These are phyloP conservation scores for Augochlora pura DNA, from an alignment of 1,140 invertebrate species.

Conservation along the genomic window DNA sequence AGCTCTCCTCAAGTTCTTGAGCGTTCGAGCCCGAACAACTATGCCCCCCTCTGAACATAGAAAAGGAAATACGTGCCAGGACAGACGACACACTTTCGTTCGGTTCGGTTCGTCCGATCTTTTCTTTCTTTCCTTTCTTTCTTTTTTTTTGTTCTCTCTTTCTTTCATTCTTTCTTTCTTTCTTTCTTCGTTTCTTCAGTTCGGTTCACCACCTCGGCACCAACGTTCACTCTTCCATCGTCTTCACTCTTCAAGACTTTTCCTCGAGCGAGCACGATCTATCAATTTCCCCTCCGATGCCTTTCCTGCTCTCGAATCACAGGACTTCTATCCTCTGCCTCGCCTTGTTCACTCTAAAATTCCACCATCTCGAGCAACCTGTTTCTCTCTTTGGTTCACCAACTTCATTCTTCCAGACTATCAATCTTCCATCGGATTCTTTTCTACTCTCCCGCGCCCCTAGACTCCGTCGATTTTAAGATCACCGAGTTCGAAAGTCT, in stretches of 20 bases:
- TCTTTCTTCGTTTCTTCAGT: not conserved
- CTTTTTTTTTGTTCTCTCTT: not conserved
- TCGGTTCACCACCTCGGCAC: no score
- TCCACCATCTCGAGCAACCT: no score
- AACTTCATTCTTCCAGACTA: no score
- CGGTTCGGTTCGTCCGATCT: not conserved
- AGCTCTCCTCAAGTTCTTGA: conserved; percentile 33
- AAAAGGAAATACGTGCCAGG: conserved; percentile 42
- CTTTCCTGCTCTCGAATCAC: no score
- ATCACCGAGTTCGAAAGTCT: no score
- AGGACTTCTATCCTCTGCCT: no score
- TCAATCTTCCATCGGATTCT: no score
- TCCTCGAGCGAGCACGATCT: not conserved
- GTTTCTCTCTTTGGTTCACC: no score
- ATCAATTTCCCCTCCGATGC: no score
- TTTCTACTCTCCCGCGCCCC: no score
- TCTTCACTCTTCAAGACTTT: not conserved
- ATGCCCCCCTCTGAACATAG: conserved; percentile 52
- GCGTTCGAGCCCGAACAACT: conserved; percentile 34
- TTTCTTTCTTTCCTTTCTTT: not conserved
- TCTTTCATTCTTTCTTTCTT: conserved; percentile 5
- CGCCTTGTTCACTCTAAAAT: no score
- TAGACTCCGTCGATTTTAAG: no score
- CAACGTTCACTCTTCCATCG: not conserved
- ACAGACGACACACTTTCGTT: conserved; percentile 61